These are phyloP conservation scores for Neosalanx taihuensis DNA, from an alignment of 2,797 vertebrate species.

Conservation along the genomic window DNA sequence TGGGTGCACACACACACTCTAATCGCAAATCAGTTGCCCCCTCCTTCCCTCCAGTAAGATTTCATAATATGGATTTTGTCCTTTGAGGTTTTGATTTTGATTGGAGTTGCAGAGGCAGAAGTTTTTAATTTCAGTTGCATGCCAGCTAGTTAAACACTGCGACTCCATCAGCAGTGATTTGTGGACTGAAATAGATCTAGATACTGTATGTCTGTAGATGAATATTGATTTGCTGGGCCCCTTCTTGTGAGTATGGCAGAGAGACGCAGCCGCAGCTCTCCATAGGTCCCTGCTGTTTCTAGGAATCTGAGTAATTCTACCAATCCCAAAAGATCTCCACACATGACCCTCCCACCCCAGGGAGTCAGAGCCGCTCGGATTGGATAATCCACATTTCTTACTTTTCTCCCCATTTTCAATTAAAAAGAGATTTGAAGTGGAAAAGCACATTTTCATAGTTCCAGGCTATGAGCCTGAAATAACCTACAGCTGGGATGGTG, in stretches of 20 bases:
- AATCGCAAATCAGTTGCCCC: too few relatives aligned
- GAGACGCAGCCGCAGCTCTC: background rate
- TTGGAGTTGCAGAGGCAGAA: too few relatives aligned
- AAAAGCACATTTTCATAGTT: constrained; percentile 66
- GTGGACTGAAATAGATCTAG: constrained; percentile 6
- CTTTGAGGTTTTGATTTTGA: background rate
- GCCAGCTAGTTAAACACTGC: too few relatives aligned
- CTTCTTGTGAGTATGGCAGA: background rate
- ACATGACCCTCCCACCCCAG: constrained; percentile 65
- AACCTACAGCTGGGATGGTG: background rate
- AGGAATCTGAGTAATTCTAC: constrained; percentile 76
- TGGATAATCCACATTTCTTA: constrained; percentile 70
- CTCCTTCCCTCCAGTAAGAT: background rate
- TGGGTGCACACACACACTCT: background rate
- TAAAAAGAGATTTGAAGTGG: constrained; percentile 82
- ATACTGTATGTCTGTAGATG: background rate
- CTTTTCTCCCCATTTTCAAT: constrained; percentile 69
- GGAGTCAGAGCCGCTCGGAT: constrained; percentile 57
- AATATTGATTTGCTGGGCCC: background rate
- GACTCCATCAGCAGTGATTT: too few relatives aligned
- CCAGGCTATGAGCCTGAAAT: background rate
- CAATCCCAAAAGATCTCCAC: constrained; percentile 68
- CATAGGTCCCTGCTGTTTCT: constrained; percentile 57
- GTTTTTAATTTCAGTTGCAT: too few relatives aligned
- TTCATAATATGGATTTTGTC: constrained; percentile 20